Evolutionary conservation across 2,888 invertebrate genomes (phyloP).

Genomic region (Mechanitis mazaeus): DNA sequence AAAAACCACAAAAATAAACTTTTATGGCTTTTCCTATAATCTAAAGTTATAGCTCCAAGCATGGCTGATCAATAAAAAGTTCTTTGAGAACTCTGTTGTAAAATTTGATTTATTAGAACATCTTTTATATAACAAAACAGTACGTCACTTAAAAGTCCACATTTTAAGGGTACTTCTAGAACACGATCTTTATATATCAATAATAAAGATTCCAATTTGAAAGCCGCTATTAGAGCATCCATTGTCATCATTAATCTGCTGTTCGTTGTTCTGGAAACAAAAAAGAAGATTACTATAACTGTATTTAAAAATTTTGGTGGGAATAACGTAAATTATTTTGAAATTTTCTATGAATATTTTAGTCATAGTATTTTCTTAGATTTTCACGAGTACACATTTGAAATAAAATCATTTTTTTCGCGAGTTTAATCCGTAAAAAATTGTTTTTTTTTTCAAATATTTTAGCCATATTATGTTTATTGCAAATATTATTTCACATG

Average conservation of each 20-base stretch:
- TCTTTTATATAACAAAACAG: constrained; percentile 24
- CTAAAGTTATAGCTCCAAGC: not conserved
- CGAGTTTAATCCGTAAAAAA: too few species aligned
- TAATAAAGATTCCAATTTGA: not conserved
- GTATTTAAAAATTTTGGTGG: not conserved
- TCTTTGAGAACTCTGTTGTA: constrained; percentile 55
- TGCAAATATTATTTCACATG: too few species aligned
- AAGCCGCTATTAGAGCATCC: not conserved
- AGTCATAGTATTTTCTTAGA: too few species aligned
- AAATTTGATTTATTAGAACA: constrained; percentile 41
- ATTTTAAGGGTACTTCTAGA: not conserved
- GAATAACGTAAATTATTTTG: not conserved
- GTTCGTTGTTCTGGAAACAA: not conserved
- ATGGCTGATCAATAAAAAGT: constrained; percentile 36
- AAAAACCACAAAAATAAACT: not conserved
- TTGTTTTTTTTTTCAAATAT: too few species aligned
- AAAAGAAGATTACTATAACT: not conserved
- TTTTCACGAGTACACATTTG: too few species aligned
- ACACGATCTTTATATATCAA: not conserved
- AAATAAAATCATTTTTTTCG: too few species aligned
- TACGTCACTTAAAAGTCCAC: constrained; percentile 12
- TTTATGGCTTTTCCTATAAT: not conserved
- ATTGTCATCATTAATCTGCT: not conserved
- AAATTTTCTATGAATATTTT: too few species aligned
- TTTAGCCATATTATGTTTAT: too few species aligned